Conservation (phyloP, 2,797 vertebrate genomes). For the Gallirallus australis region DNA sequence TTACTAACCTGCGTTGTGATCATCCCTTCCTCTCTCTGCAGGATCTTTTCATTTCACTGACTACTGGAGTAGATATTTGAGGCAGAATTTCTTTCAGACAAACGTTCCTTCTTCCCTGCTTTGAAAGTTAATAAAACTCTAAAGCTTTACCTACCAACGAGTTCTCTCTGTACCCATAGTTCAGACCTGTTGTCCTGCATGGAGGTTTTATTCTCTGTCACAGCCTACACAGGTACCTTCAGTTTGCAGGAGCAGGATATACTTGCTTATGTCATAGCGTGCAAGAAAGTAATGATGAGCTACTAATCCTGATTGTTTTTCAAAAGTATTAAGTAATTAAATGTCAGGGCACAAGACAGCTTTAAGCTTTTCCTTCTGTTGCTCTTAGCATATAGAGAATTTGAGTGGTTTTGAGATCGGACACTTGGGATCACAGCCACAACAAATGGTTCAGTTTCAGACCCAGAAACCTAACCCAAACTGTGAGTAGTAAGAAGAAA, state of each 20-base stretch:
- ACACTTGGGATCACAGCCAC: not conserved
- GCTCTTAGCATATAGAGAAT: not conserved
- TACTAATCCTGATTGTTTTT: not conserved
- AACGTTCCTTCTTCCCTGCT: not conserved
- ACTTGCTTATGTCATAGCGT: not conserved
- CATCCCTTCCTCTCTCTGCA: not conserved
- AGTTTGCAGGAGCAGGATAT: not conserved
- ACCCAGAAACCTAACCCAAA: not conserved
- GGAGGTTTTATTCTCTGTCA: not conserved
- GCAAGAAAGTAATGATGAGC: not conserved
- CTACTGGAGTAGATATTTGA: not conserved
- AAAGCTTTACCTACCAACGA: not conserved
- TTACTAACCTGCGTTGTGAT: not conserved
- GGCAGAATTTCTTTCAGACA: not conserved
- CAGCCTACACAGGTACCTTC: not conserved
- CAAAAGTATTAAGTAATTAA: not conserved
- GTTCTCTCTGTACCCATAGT: not conserved
- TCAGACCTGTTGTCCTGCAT: not conserved
- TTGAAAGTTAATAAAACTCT: not conserved
- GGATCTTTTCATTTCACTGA: not conserved
- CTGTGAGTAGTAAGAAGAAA: not conserved
- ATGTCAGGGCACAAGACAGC: not conserved
- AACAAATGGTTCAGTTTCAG: constrained; percentile 26
- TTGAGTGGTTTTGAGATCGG: not conserved
- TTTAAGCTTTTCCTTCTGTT: not conserved